Evolutionary conservation across 2,797 vertebrate genomes (phyloP).

Genomic region (Helicolenus hilgendorfi): DNA sequence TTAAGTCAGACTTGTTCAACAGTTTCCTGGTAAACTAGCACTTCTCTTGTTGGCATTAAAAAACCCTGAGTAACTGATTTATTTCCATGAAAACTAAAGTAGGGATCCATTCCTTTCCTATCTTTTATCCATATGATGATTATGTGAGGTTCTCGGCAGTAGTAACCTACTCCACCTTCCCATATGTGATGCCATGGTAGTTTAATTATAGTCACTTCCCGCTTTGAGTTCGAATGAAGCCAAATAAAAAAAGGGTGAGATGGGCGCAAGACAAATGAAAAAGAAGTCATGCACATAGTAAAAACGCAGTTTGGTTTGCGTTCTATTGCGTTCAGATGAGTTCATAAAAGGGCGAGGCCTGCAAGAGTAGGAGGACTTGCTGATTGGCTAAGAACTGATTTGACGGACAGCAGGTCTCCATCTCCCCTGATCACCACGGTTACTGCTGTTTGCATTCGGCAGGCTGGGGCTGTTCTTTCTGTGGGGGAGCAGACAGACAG

Average conservation of each 20-base stretch:
- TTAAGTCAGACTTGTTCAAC: slow-evolving; percentile 79
- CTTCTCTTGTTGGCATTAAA: slow-evolving; percentile 86
- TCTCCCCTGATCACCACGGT: slow-evolving; percentile 87
- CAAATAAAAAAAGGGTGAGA: slow-evolving; percentile 61
- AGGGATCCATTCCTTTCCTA: slow-evolving; percentile 58
- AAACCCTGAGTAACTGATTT: slow-evolving; percentile 92
- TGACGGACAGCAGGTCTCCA: slow-evolving; percentile 73
- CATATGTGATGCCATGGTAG: slow-evolving; percentile 30
- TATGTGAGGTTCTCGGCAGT: slow-evolving; percentile 67
- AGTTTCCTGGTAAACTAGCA: slow-evolving; percentile 83
- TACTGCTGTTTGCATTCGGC: slow-evolving; percentile 99
- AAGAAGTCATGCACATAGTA: slow-evolving; percentile 92
- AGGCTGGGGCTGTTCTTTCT: slow-evolving; percentile 96
- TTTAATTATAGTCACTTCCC: slow-evolving; percentile 58
- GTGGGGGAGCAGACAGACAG: slow-evolving; percentile 44
- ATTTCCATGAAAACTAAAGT: slow-evolving; percentile 69
- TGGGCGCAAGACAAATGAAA: slow-evolving; percentile 73
- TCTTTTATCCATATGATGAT: slow-evolving; percentile 19
- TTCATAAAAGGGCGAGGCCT: slow-evolving; percentile 88
- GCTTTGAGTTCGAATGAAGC: slow-evolving; percentile 66
- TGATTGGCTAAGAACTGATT: slow-evolving; percentile 76
- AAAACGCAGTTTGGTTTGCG: slow-evolving; percentile 87
- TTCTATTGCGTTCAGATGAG: slow-evolving; percentile 90
- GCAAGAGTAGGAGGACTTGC: slow-evolving; percentile 76
- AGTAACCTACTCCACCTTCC: slow-evolving; percentile 51